Percentiles rank a stretch among this genome's conserved stretches.
phyloP scores from a whole-genome alignment of 2,888 invertebrate species.

The Buathra laborator region DNA sequence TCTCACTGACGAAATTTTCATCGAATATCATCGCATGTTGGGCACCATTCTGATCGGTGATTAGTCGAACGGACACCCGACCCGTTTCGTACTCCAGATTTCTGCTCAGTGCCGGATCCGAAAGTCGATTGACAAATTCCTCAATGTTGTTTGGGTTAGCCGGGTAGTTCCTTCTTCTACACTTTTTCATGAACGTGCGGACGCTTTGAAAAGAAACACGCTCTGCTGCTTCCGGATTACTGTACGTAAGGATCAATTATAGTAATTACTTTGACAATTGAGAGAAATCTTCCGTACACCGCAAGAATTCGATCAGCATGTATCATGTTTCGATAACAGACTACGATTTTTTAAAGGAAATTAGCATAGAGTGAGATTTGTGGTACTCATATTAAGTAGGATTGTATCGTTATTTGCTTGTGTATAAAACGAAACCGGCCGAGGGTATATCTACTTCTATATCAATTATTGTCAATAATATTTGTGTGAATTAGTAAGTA shows the following conservation, averaged over 20 bases:
- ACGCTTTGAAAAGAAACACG: not conserved
- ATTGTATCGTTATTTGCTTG: too few relatives aligned
- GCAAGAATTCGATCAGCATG: not conserved
- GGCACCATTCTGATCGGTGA: not conserved
- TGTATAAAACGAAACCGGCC: too few relatives aligned
- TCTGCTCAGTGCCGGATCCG: not conserved
- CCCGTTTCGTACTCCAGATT: not conserved
- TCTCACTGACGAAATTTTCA: not conserved
- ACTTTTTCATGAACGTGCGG: not conserved
- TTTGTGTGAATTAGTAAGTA: too few relatives aligned
- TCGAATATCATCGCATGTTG: not conserved
- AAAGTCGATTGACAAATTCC: not conserved
- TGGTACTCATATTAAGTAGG: too few relatives aligned
- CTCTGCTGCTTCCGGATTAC: not conserved
- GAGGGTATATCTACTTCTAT: too few relatives aligned
- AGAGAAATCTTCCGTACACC: not conserved
- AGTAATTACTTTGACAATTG: not conserved
- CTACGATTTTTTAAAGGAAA: too few relatives aligned
- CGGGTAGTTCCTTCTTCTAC: not conserved
- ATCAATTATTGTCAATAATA: too few relatives aligned
- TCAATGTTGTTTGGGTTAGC: not conserved
- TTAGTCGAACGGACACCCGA: not conserved
- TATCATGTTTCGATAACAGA: too few relatives aligned
- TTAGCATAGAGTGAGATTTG: too few relatives aligned
- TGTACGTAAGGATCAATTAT: not conserved